These are phyloP conservation scores for Buceros bicornis DNA, from an alignment of 2,797 vertebrate species.

Conservation along the genomic window DNA sequence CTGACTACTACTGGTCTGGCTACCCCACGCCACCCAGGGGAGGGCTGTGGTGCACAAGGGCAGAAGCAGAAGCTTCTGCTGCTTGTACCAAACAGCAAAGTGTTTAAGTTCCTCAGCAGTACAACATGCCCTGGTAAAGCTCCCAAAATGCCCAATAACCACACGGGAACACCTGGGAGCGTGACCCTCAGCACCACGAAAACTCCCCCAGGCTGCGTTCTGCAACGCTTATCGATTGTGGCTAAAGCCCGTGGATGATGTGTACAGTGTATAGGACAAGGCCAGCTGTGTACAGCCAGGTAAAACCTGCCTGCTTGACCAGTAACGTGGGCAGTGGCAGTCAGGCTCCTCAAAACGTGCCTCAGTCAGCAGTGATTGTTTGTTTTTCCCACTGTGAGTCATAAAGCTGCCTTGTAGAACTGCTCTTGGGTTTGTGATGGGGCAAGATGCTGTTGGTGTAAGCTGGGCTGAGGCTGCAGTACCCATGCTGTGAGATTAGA, in stretches of 20 bases:
- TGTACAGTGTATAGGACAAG: conserved; percentile 20
- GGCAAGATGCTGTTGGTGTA: background rate
- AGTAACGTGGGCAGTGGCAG: background rate
- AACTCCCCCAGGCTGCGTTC: background rate
- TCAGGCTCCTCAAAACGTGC: background rate
- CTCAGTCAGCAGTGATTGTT: background rate
- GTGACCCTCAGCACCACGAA: background rate
- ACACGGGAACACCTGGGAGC: background rate
- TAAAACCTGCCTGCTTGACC: background rate
- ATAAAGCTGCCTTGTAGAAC: background rate
- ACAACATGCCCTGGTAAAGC: background rate
- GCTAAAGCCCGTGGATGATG: background rate
- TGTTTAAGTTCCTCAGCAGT: background rate
- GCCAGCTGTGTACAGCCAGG: background rate
- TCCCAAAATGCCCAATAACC: background rate
- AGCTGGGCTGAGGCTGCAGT: background rate
- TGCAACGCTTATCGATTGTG: conserved; percentile 24
- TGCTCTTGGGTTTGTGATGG: background rate
- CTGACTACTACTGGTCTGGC: background rate
- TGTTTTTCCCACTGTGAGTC: background rate
- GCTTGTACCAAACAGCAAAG: background rate
- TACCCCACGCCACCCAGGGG: accelerated
- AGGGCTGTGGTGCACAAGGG: background rate
- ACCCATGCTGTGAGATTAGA: background rate
- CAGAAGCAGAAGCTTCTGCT: background rate